Base-by-base conservation (phyloP, 1,140 invertebrate species). In the Heliconius congener region DNA sequence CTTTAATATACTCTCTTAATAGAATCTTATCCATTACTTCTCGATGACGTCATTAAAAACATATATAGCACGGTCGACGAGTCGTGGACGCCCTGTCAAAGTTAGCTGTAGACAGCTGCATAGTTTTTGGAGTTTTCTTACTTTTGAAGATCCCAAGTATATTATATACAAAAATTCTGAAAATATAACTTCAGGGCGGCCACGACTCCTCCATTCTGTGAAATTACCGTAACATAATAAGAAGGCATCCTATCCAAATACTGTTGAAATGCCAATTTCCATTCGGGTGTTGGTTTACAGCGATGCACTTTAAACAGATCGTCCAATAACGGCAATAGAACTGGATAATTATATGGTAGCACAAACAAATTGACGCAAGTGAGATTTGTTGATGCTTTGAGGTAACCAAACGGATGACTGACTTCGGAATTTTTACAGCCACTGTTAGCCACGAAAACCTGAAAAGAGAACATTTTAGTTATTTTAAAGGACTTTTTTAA, bases 341-440 rank as follows among this genome's bases (percentile, higher is more conserved):
- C 97, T 13, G 99, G 99, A 95, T 99, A 99, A 94, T 99, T 99
- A 94, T 99, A 99, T 50, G 99, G 99, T 96, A 99, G 97, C 0
- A 99, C 98, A 94, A 99, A 99, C 71, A 99, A 95, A 95, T 99
- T 99, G 11, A 99, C 99, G 91, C 98, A 98, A 0, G 96, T 97
- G 71, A 99, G 95, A 89, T 98, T 99, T 30, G 98, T 99, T 80
- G 98, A 98, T 0, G 99, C 98, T 95, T 99, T 99, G n/a, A 99
- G 91, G 91, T 99, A 99, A 39, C 99, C 99, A 95, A 99, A 99
- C 0, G 99, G 99, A 92, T 98, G 97, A 37, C 97, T 98, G 19
- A 98, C 96, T 84, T 98, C 98, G 81, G 96, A 96, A 84, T 96
- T 98, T 94, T 98, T 98, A 86, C 97, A 98, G 66, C 91, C 88